phyloP scores from a whole-genome alignment of 2,113 vertebrate species.

The Sphyrna mokarran region DNA sequence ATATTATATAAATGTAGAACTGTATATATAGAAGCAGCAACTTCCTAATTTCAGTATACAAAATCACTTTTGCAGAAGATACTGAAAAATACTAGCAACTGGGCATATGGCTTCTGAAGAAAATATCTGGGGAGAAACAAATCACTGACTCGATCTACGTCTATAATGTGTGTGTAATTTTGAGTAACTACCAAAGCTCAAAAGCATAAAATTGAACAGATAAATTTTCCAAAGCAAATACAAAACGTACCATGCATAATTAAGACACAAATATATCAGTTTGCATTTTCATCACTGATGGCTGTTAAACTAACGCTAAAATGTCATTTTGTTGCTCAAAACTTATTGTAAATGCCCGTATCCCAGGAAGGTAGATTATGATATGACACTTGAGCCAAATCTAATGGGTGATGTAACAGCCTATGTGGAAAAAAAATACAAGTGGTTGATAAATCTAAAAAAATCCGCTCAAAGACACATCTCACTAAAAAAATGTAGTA shows the following conservation, averaged over 20 bases:
- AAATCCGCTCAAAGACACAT: background rate
- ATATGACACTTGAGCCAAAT: slow-evolving; percentile 5
- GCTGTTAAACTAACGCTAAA: background rate
- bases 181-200: background rate
- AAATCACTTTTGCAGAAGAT: slow-evolving; percentile 31
- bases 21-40: slow-evolving; percentile 35
- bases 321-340: slow-evolving; percentile 1
- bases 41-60: slow-evolving; percentile 32
- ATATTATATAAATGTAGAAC: slow-evolving; percentile 35
- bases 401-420: background rate
- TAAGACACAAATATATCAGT: slow-evolving; percentile 29
- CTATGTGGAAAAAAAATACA: background rate
- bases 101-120: slow-evolving; percentile 33
- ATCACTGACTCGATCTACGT: background rate
- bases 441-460: background rate
- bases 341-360: background rate
- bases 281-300: background rate
- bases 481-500: slow-evolving; percentile 32
- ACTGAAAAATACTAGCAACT: slow-evolving; percentile 23
- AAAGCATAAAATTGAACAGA: slow-evolving; percentile 4
- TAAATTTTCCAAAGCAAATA: background rate
- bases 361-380: background rate
- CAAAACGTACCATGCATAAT: slow-evolving; percentile 33
- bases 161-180: slow-evolving; percentile 1
- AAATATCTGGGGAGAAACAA: background rate